Percentiles rank a stretch among this genome's conserved stretches.
Evolutionary conservation across 2,113 vertebrate genomes (phyloP).

Genomic region (Excalfactoria chinensis): DNA sequence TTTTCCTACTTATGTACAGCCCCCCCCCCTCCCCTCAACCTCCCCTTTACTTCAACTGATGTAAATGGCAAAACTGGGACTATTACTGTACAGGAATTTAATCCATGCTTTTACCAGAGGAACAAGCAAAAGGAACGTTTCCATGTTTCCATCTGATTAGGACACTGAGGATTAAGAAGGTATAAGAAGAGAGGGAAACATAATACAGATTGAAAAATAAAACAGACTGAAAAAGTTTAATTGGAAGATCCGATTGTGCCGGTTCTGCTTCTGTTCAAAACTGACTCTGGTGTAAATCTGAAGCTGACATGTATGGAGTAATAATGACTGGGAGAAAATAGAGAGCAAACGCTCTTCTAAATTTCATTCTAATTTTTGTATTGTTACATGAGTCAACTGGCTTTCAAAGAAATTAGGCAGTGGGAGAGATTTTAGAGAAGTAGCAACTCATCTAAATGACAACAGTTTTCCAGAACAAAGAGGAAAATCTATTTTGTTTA

Average conservation of each 20-base stretch:
- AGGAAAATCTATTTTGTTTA: neutral
- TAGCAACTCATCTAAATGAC: neutral
- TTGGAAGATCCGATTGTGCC: neutral
- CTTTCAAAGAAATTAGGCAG: neutral
- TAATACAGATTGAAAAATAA: neutral
- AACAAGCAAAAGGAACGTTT: neutral
- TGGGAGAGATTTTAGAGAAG: slow-evolving; percentile 15
- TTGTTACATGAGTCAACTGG: neutral
- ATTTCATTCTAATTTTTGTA: slow-evolving; percentile 2
- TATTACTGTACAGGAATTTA: neutral
- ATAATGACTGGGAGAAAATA: slow-evolving; percentile 17
- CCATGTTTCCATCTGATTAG: neutral
- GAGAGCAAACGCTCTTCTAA: neutral
- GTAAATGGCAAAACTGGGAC: neutral
- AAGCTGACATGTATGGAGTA: neutral
- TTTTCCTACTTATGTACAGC: neutral
- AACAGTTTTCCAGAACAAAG: neutral
- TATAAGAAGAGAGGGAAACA: neutral
- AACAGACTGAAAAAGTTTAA: neutral
- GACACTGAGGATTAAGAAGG: neutral
- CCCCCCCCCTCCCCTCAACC: no score
- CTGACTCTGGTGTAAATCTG: neutral
- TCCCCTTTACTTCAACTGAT: neutral
- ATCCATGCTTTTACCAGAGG: neutral
- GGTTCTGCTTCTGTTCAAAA: slow-evolving; percentile 2